phyloP scores from a whole-genome alignment of 2,113 vertebrate genomes.

The Deroptyus accipitrinus region DNA sequence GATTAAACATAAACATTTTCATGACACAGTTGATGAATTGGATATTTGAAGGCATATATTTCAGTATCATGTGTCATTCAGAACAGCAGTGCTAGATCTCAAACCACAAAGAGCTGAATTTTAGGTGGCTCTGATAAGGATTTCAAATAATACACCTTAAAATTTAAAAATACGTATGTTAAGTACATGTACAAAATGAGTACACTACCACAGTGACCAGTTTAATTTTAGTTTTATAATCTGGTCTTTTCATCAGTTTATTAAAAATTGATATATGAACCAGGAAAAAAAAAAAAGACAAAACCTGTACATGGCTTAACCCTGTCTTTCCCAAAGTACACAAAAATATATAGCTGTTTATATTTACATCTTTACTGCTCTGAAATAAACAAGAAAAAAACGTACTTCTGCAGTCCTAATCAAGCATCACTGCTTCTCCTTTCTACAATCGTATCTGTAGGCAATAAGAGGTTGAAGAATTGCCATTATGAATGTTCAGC shows the following conservation, averaged over 20 bases:
- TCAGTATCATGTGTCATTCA: not conserved
- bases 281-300: not conserved
- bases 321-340: not conserved
- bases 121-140: not conserved
- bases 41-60: not conserved
- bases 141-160: not conserved
- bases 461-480: not conserved
- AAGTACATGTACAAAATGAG: not conserved
- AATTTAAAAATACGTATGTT: not conserved
- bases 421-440: not conserved
- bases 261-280: not conserved
- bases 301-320: not conserved
- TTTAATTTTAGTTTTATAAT: not conserved
- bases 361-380: not conserved
- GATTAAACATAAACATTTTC: not conserved
- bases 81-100: not conserved
- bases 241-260: not conserved
- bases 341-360: not conserved
- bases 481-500: not conserved
- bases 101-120: not conserved
- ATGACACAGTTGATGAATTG: not conserved
- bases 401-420: not conserved
- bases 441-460: accelerated
- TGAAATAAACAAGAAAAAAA: not conserved
- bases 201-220: not conserved